Evolutionary conservation across 2,888 invertebrate species (phyloP).

Genomic region (Gibbula magus): DNA sequence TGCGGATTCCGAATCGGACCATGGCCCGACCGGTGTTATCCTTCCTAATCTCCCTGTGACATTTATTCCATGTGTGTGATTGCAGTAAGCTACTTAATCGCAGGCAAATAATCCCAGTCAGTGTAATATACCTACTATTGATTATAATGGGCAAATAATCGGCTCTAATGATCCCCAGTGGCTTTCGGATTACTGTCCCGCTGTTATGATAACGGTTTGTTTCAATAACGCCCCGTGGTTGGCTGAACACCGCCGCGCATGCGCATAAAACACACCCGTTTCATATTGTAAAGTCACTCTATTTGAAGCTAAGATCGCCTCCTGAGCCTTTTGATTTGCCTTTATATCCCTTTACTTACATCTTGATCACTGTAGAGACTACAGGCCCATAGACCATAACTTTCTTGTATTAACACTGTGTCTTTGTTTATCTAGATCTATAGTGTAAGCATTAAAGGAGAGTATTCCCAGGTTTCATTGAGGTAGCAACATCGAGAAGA

Average conservation of each 20-base stretch:
- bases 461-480: too few relatives aligned
- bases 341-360: too few relatives aligned
- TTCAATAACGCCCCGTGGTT: not conserved
- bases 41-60: not conserved
- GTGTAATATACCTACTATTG: conserved; percentile 5
- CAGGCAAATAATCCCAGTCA: not conserved
- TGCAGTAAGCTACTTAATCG: not conserved
- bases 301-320: too few relatives aligned
- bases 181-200: too few relatives aligned
- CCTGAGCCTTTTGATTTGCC: too few relatives aligned
- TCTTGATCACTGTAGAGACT: too few relatives aligned
- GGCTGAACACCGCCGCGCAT: not conserved
- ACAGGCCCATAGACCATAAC: too few relatives aligned
- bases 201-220: not conserved
- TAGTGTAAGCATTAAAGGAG: too few relatives aligned
- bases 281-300: too few relatives aligned
- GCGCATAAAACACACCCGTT: not conserved
- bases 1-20: not conserved
- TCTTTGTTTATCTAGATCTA: too few relatives aligned
- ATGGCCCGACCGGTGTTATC: not conserved
- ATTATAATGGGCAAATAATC: not conserved
- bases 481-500: too few relatives aligned
- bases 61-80: not conserved
- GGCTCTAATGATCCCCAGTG: not conserved
- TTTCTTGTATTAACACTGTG: too few relatives aligned